phyloP scores from a whole-genome alignment of 2,113 vertebrate species.

The Rhinoptilus africanus region DNA sequence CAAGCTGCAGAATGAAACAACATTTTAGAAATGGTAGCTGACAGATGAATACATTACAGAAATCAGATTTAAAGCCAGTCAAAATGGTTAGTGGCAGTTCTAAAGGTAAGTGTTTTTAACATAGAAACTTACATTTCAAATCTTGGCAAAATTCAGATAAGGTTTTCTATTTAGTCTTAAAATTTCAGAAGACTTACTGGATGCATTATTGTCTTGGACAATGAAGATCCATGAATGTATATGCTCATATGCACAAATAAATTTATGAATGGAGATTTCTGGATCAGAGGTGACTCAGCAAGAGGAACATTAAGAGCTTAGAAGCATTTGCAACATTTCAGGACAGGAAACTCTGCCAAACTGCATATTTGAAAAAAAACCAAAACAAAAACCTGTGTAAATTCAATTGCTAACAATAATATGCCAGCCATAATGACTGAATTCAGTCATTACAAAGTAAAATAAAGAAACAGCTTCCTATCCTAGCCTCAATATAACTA shows the following conservation, averaged over 20 bases:
- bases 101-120: not conserved
- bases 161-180: not conserved
- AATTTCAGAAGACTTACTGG: not conserved
- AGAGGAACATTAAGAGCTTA: not conserved
- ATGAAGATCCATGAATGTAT: not conserved
- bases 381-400: not conserved
- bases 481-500: not conserved
- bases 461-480: not conserved
- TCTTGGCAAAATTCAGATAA: not conserved
- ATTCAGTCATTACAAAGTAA: not conserved
- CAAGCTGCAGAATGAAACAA: not conserved
- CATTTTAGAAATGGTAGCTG: not conserved
- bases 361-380: not conserved
- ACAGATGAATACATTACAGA: not conserved
- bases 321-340: not conserved
- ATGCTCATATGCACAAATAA: not conserved
- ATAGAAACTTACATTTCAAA: not conserved
- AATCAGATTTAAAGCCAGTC: not conserved
- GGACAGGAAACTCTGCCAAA: not conserved
- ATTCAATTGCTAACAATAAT: not conserved
- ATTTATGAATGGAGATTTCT: not conserved
- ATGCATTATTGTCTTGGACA: not conserved
- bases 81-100: not conserved
- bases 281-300: not conserved
- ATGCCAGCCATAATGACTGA: not conserved